A percentile compares a stretch with the other conserved stretches of the same genome.
Evolutionary conservation across 2,113 vertebrate genomes (phyloP).

Genomic region (Cariama cristata): DNA sequence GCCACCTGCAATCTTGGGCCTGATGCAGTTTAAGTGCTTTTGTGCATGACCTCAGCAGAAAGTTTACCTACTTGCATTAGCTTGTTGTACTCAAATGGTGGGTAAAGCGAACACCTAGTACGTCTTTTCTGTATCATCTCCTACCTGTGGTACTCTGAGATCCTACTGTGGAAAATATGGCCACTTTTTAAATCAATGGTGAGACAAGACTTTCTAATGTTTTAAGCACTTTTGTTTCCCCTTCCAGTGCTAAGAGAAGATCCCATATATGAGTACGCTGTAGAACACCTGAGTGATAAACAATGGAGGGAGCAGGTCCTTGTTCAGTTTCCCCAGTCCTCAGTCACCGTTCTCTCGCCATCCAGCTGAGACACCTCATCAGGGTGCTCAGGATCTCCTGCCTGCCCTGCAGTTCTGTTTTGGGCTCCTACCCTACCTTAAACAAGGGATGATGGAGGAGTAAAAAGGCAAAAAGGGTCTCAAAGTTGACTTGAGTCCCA

Average conservation of each 20-base stretch:
- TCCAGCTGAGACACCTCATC: not conserved
- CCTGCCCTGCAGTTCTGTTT: not conserved
- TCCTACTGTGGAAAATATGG: not conserved
- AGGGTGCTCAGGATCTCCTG: not conserved
- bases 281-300: not conserved
- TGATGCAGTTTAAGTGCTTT: not conserved
- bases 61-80: not conserved
- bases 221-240: not conserved
- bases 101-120: fast-evolving
- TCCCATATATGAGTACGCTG: not conserved
- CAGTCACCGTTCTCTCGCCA: not conserved
- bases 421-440: not conserved
- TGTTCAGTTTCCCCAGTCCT: not conserved
- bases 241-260: not conserved
- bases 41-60: not conserved
- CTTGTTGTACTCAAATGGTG: not conserved
- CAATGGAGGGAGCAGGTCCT: not conserved
- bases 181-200: not conserved
- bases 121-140: not conserved
- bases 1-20: not conserved
- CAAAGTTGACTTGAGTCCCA: not conserved
- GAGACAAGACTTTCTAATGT: not conserved
- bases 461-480: not conserved
- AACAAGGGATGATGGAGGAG: not conserved
- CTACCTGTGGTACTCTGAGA: not conserved